Evolutionary conservation across 2,797 vertebrate genomes (phyloP), one percentile per base, ranked within the genome.

Genomic region (Karalla daura): DNA sequence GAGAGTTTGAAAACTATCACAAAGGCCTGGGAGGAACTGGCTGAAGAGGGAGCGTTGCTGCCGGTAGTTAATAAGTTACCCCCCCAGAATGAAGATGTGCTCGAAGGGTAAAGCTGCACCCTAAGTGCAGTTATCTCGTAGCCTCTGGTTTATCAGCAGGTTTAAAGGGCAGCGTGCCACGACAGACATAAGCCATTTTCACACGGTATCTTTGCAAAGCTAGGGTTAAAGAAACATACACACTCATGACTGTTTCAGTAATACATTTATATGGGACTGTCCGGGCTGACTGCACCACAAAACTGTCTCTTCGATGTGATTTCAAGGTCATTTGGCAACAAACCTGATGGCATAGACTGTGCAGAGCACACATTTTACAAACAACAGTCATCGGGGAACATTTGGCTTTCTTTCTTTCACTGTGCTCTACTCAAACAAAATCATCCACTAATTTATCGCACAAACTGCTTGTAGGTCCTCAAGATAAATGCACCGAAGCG

Each of bases 11-110:
- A 41, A 36, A 41, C 59, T 46, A 23, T 25, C 53, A 59, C 43
- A 0, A 13, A 52, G 28, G 33, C 23, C 24, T 39, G 23, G 46
- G n/a, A 58, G 51, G 61, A 78, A 58, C 30, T 36, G 51, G 23
- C 32, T 43, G 35, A 28, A 21, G 53, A 56, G 54, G 43, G 50
- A 28, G 11, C 15, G 2, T 6, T 12, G 12, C 20, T 36, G 20
- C 18, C 62, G 21, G 8, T 13, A 9, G 67, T 77, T 84, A 86
- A 80, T 81, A 32, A 79, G 33, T 85, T 30, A 82, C 69, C 36
- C 18, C n/a, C 0, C 51, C 17, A 51, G 23, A 32, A 3, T 52
- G 41, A 39, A 43, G 53, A 25, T 30, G 46, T 10, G 23, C 25
- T 50, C 7, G 11, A n/a, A 47, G 43, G 72, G 55, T 47, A 63